Base-by-base conservation (phyloP, 2,888 invertebrate genomes). In the Trissolcus japonicus region DNA sequence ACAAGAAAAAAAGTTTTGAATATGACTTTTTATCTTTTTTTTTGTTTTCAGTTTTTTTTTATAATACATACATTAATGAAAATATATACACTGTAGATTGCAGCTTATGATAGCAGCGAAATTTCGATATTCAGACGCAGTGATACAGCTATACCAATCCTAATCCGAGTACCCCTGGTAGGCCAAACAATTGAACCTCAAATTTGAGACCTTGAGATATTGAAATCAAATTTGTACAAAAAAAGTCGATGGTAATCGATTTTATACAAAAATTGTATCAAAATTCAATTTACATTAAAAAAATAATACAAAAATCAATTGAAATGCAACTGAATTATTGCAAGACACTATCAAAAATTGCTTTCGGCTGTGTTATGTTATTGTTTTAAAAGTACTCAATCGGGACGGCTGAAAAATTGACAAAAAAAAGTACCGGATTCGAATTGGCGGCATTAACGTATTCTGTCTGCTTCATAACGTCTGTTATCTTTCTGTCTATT, bases 21-120 rank as follows among this genome's bases (percentile, higher is more conserved):
- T 76, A 71, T 76, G 71, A 65, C 46, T 76, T 76, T 76, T 75
- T 62, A 56, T 17, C 9, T 74, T 62, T 74, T 74, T 74, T 62
- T 65, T 25, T 55, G 54, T 17, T 72, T 72, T 65, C 46, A 40
- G 25, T 66, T 56, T 67, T 75, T 65, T 85, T 85, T 88, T 88
- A 88, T 87, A 87, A 84, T 87, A 88, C 87, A 88, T 86, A 88
- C 86, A 87, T 87, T 88, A 86, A 88, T 87, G 88, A 88, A 88
- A 88, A 88, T 88, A 88, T 88, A 87, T 88, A 88, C 88, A 88
- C 87, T 87, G 86, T 87, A 88, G 86, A 88, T 86, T 87, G 87
- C 86, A 85, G 86, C 85, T 88, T 85, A 80, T 86, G 84, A 84
- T 86, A 87, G 86, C 88, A 86, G 86, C 85, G 83, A 86, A 87